Base-by-base conservation (phyloP, 2,113 vertebrate genomes). In the Oriolus oriolus region DNA sequence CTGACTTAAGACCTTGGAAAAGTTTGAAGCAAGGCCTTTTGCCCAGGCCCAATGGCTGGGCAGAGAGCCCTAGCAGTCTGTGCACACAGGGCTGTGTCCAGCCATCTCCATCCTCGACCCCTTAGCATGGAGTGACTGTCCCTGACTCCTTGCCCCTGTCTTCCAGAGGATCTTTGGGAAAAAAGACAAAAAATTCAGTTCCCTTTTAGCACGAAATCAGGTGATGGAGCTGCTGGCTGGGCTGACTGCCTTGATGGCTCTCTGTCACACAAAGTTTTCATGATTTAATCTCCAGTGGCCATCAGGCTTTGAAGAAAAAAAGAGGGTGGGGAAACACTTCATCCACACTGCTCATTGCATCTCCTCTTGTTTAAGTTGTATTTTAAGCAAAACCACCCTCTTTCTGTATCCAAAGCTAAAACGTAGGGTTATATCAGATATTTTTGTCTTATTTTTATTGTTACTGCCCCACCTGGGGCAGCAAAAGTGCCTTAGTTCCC, bases 321-420 rank as follows among this genome's bases (percentile, higher is more conserved):
- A 18, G 14, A 31, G 6, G 2, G 7, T 57, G 20, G 28, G 70
- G 9, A 61, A 74, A 63, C 37, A 19, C 9, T 65, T 59, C 6
- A 28, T 50, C 26, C 39, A 35, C 39, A 28, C 9, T 2, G 0
- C 13, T 35, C 0, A 1, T 8, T 44, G 31, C 15, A 52, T 13
- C 6, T 78, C 20, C 13, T 70, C 6, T 80, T 61, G 10, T 16
- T 42, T 49, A 9, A 66, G 10, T 2, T 56, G 13, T 12, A 23
- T 44, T 65, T 87, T 52, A 44, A 81, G 8, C 3, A 68, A 63
- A 68, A 76, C 0, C 7, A 7, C 64, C 8, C 24, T 41, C 13
- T 39, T 0, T 56, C 13, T 52, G 14, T 24, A 54, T 23, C 8
- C 27, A 69, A 64, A 84, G 2, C 2, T 71, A 33, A 71, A 2